Percentiles rank a stretch among this genome's conserved stretches.
phyloP scores from a whole-genome alignment of 2,797 vertebrate species.

The Acrocephalus scirpaceus region DNA sequence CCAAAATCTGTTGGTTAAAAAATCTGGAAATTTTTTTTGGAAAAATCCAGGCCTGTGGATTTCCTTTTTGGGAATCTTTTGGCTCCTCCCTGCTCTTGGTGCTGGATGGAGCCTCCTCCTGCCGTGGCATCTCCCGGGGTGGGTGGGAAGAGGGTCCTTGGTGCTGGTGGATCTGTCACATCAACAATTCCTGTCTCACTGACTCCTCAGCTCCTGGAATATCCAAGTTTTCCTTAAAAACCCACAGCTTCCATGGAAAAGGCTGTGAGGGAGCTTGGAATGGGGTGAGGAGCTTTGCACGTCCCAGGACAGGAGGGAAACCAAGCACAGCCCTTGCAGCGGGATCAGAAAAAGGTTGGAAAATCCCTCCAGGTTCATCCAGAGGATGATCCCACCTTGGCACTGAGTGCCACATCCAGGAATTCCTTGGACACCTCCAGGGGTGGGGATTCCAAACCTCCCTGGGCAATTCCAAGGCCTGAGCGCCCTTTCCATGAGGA shows the following conservation, averaged over 20 bases:
- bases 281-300: not conserved
- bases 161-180: not conserved
- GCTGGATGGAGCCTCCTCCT: accelerated
- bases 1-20: not conserved
- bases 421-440: not conserved
- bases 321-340: accelerated
- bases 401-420: not conserved
- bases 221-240: not conserved
- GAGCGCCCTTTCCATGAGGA: accelerated
- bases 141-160: not conserved
- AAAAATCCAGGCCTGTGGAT: not conserved
- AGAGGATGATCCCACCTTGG: too few relatives aligned
- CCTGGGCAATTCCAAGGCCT: not conserved
- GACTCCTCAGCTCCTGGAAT: not conserved
- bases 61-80: not conserved
- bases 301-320: not conserved
- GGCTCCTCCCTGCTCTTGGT: not conserved
- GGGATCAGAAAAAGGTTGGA: accelerated
- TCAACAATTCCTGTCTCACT: accelerated
- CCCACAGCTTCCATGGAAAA: accelerated
- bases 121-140: not conserved
- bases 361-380: not conserved
- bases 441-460: not conserved
- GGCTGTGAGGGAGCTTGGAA: accelerated
- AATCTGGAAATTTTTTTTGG: not conserved